A percentile compares a stretch with the other conserved stretches of the same genome.
phyloP scores from a whole-genome alignment of 2,888 invertebrate species.

The Mimumesa dahlbomi region DNA sequence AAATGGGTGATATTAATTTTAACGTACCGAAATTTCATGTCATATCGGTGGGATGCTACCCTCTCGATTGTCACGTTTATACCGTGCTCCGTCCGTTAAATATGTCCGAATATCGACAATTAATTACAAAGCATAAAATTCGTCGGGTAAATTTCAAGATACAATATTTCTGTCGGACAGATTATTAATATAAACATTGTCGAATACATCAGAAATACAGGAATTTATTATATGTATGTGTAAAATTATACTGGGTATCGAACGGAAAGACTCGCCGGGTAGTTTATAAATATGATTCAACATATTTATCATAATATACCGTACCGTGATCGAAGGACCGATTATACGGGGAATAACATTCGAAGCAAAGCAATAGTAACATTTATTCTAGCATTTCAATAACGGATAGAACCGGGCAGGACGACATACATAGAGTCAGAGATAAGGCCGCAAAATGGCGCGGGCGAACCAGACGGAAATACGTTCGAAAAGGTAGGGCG shows the following conservation, averaged over 20 bases:
- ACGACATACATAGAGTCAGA: constrained; percentile 4
- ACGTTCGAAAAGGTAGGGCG: constrained; percentile 65
- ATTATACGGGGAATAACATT: too few species aligned
- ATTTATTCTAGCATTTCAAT: not conserved
- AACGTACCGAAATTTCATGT: constrained; percentile 53
- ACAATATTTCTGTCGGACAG: too few species aligned
- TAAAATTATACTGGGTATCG: too few species aligned
- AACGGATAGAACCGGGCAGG: not conserved
- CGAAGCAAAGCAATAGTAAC: not conserved
- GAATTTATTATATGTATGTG: too few species aligned
- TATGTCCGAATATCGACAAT: constrained; percentile 46
- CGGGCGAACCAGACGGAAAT: constrained; percentile 57
- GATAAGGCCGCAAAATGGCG: constrained; percentile 55
- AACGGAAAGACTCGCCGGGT: too few species aligned
- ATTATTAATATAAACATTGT: too few species aligned
- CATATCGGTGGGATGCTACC: constrained; percentile 34
- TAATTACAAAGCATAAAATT: constrained; percentile 22
- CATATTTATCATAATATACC: too few species aligned
- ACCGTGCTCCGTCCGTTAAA: constrained; percentile 24
- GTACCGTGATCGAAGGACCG: too few species aligned
- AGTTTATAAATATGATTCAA: too few species aligned
- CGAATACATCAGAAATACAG: too few species aligned
- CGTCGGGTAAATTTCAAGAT: not conserved
- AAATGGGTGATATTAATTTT: constrained; percentile 77
- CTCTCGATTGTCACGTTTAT: constrained; percentile 41